These are phyloP conservation scores for Oncopodura yosiiana DNA, from an alignment of 1,140 invertebrate genomes.

Conservation along the genomic window DNA sequence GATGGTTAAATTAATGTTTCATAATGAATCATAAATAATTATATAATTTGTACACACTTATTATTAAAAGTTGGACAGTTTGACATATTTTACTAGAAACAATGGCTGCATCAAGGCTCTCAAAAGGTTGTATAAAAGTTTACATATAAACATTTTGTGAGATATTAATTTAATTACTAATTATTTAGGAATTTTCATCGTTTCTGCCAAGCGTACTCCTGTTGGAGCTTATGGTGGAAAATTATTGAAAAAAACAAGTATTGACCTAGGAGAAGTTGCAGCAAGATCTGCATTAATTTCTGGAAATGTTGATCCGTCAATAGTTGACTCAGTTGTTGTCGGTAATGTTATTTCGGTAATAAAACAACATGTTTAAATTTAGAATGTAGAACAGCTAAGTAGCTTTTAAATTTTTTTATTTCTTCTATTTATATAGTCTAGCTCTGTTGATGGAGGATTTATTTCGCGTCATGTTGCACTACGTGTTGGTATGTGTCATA, in stretches of 20 bases:
- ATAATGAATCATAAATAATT: no score
- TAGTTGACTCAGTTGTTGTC: constrained; percentile 72
- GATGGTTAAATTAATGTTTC: no score
- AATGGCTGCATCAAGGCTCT: no score
- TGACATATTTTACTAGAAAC: no score
- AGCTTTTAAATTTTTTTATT: not conserved
- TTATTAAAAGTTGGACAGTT: no score
- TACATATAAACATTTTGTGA: no score
- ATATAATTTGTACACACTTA: no score
- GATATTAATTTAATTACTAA: no score
- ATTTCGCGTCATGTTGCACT: constrained; percentile 69
- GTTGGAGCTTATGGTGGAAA: constrained; percentile 90
- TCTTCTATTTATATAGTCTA: constrained; percentile 43
- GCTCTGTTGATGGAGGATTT: constrained; percentile 74
- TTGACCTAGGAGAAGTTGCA: constrained; percentile 72
- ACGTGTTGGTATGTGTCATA: no score
- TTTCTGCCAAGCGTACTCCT: constrained; percentile 93
- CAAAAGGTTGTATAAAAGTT: no score
- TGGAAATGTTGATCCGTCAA: constrained; percentile 68
- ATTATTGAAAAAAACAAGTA: constrained; percentile 66
- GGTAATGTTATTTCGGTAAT: constrained; percentile 79
- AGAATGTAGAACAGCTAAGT: constrained; percentile 1
- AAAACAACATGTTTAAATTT: constrained; percentile 14
- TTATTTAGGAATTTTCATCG: constrained; percentile 91
- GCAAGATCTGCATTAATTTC: constrained; percentile 69